Evolutionary conservation across 30 jellyfish, hydroid and myxozoan genomes (phyloP).

Genomic region (Aurelia aurita complex sp. Pacific): DNA sequence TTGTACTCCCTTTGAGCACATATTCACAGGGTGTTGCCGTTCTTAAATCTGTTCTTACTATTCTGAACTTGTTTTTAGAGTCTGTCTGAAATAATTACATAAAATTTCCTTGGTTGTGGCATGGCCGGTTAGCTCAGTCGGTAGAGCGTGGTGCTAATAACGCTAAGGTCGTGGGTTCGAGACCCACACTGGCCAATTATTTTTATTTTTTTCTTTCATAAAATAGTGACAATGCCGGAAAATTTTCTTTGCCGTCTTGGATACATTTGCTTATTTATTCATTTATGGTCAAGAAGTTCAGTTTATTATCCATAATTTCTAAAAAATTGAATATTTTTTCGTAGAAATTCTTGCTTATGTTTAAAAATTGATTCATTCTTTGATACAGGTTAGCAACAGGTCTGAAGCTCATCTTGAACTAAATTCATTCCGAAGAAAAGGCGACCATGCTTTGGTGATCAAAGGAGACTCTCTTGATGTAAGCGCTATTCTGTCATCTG

Average conservation of each 20-base stretch:
- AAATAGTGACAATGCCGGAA: too few species aligned
- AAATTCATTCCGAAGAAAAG: conserved; percentile 93
- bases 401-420: conserved; percentile 96
- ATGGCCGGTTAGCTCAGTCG: conserved; percentile 91
- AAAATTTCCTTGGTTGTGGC: neutral
- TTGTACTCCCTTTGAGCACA: too few species aligned
- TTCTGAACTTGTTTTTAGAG: too few species aligned
- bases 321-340: neutral
- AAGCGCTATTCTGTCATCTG: neutral
- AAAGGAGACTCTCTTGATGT: conserved; percentile 98
- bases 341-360: neutral
- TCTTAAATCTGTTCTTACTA: too few species aligned
- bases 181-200: conserved; percentile 71
- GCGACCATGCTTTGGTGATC: conserved; percentile 93
- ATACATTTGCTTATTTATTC: too few species aligned
- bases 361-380: neutral
- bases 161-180: conserved; percentile 89
- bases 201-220: neutral
- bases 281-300: too few species aligned
- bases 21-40: too few species aligned
- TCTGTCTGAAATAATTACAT: too few species aligned
- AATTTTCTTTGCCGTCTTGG: too few species aligned
- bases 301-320: too few species aligned
- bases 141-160: conserved; percentile 88
- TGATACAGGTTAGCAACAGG: conserved; percentile 84